Evolutionary conservation across 2,888 invertebrate genomes (phyloP).

Genomic region (Epinotia nisella): DNA sequence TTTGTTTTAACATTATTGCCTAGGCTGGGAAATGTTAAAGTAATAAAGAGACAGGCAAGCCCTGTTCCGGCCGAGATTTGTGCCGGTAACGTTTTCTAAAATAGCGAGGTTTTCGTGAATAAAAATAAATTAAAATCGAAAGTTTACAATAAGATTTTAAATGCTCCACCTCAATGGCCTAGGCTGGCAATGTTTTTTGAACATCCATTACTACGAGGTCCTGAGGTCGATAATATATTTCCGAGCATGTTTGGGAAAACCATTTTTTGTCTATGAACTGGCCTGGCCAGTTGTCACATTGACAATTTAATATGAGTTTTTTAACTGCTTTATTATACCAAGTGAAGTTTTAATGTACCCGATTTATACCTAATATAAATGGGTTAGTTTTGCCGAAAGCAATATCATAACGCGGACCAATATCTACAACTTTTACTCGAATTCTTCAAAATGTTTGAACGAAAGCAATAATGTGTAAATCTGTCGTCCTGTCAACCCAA

Average conservation of each 20-base stretch:
- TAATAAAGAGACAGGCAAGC: too few species aligned
- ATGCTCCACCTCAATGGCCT: neutral
- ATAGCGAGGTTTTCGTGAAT: too few species aligned
- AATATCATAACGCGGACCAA: conserved; percentile 36
- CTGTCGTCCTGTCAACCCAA: conserved; percentile 32
- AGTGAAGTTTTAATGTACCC: neutral
- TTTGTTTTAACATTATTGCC: neutral
- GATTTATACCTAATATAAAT: neutral
- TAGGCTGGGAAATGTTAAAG: neutral
- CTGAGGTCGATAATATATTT: neutral
- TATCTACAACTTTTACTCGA: conserved; percentile 20
- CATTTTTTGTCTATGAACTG: neutral
- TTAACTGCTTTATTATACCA: conserved; percentile 12
- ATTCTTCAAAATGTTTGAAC: conserved; percentile 9
- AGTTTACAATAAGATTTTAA: too few species aligned
- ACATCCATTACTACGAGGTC: neutral
- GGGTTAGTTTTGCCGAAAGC: conserved; percentile 25
- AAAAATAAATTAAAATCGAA: too few species aligned
- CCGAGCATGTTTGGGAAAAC: neutral
- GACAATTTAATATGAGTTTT: neutral
- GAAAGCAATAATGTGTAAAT: conserved; percentile 15
- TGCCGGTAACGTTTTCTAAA: too few species aligned
- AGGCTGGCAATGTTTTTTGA: neutral
- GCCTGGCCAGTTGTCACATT: neutral
- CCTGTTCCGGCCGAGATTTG: too few species aligned